phyloP scores from a whole-genome alignment of 2,888 invertebrate species.

The Rutpela maculata region DNA sequence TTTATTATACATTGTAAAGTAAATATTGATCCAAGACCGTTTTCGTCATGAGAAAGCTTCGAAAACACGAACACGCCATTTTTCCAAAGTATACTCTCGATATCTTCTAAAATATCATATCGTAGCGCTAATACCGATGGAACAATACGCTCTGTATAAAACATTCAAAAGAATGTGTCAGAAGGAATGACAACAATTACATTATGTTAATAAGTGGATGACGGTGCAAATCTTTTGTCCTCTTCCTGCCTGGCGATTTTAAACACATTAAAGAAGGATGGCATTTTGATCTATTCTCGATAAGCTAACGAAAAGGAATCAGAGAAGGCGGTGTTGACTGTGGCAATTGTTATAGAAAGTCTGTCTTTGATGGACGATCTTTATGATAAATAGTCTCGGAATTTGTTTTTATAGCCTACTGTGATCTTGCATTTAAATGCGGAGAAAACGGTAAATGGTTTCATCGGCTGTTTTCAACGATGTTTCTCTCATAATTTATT shows the following conservation, averaged over 20 bases:
- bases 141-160: conserved; percentile 46
- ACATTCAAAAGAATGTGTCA: conserved; percentile 63
- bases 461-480: conserved; percentile 41
- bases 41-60: background rate
- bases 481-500: conserved; percentile 32
- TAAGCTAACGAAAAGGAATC: conserved; percentile 58
- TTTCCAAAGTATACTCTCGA: conserved; percentile 36
- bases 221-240: conserved; percentile 61
- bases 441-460: conserved; percentile 44
- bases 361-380: conserved; percentile 63
- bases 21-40: background rate
- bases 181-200: conserved; percentile 69
- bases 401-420: conserved; percentile 61
- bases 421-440: conserved; percentile 53
- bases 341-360: conserved; percentile 63
- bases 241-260: conserved; percentile 39
- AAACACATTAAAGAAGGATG: conserved; percentile 53
- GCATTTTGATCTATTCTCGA: conserved; percentile 49
- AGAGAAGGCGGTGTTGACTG: conserved; percentile 65
- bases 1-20: background rate
- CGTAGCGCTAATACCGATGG: conserved; percentile 34
- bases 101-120: conserved; percentile 38
- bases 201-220: conserved; percentile 69
- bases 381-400: conserved; percentile 66
- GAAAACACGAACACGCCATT: conserved; percentile 24